Conservation (phyloP, 2,888 invertebrate species). For the Chydorus sphaericus region DNA sequence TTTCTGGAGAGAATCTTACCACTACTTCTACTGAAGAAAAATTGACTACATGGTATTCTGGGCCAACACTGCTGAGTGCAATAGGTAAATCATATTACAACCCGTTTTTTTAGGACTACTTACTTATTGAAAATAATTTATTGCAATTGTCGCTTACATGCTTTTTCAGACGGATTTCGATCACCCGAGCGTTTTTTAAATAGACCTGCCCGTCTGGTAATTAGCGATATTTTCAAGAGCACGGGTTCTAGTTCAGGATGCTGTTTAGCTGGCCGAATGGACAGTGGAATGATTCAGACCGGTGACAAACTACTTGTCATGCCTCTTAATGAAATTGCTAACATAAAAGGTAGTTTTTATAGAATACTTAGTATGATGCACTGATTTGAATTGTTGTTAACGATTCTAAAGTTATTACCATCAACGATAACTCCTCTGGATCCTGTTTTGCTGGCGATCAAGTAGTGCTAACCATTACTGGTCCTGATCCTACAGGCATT, state of each 20-base stretch:
- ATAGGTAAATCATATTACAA: conserved; percentile 45
- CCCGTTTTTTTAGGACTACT: not conserved
- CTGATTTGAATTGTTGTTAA: conserved; percentile 12
- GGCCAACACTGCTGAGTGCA: conserved; percentile 67
- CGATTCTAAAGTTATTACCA: conserved; percentile 35
- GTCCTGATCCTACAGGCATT: conserved; percentile 63
- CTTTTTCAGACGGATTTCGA: conserved; percentile 53
- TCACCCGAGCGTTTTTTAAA: conserved; percentile 72
- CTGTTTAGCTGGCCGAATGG: conserved; percentile 78
- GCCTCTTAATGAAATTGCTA: conserved; percentile 68
- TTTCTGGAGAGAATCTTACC: conserved; percentile 86
- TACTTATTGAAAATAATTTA: not conserved
- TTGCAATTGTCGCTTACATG: not conserved
- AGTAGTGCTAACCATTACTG: conserved; percentile 62
- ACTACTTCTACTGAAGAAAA: conserved; percentile 40
- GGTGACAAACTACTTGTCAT: conserved; percentile 78
- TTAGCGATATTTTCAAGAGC: conserved; percentile 90
- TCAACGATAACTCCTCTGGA: conserved; percentile 54
- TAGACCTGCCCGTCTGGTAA: conserved; percentile 78
- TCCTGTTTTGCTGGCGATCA: conserved; percentile 91
- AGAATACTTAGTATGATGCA: not conserved
- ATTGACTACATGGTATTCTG: conserved; percentile 63
- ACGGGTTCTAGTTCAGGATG: conserved; percentile 61
- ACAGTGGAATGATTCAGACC: conserved; percentile 71
- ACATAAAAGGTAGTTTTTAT: conserved; percentile 47